Evolutionary conservation across 2,888 invertebrate species (phyloP).

Genomic region (Ophion obscuratus): DNA sequence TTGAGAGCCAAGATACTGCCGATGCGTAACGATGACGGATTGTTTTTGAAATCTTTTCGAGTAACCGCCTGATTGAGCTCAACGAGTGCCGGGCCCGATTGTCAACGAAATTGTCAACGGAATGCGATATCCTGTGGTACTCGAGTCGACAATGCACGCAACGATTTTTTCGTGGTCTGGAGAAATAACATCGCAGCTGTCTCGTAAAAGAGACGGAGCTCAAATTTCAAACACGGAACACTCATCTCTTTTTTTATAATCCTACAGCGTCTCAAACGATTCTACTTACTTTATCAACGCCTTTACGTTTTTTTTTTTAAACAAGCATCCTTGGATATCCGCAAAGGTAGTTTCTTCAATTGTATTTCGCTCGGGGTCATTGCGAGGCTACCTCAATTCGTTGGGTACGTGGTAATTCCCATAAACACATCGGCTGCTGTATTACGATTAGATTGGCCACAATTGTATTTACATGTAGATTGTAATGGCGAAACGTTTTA

Average conservation of each 20-base stretch:
- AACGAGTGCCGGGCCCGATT: not conserved
- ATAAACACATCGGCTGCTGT: not conserved
- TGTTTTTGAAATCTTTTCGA: constrained; percentile 94
- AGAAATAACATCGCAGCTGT: not conserved
- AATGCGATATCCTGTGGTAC: constrained; percentile 34
- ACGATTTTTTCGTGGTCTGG: not conserved
- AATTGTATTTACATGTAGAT: constrained; percentile 29
- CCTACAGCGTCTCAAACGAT: not conserved
- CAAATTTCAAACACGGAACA: not conserved
- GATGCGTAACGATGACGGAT: constrained; percentile 89
- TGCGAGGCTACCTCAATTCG: constrained; percentile 20
- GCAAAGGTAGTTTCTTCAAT: constrained; percentile 27
- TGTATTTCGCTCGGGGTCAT: constrained; percentile 42
- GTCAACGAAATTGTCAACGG: constrained; percentile 48
- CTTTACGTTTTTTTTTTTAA: constrained; percentile 36
- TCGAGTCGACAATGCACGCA: not conserved
- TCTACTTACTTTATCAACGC: not conserved
- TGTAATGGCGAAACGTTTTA: not conserved
- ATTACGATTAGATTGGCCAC: constrained; percentile 3
- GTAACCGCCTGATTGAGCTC: constrained; percentile 93
- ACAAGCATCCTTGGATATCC: constrained; percentile 7
- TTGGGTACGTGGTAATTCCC: not conserved
- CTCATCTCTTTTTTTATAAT: not conserved
- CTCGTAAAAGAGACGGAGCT: not conserved
- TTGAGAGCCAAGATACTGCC: constrained; percentile 97